Percentiles rank a stretch among this genome's conserved stretches.
These are phyloP conservation scores for Phragmatobia fuliginosa DNA, from an alignment of 2,888 invertebrate species.

Conservation along the genomic window DNA sequence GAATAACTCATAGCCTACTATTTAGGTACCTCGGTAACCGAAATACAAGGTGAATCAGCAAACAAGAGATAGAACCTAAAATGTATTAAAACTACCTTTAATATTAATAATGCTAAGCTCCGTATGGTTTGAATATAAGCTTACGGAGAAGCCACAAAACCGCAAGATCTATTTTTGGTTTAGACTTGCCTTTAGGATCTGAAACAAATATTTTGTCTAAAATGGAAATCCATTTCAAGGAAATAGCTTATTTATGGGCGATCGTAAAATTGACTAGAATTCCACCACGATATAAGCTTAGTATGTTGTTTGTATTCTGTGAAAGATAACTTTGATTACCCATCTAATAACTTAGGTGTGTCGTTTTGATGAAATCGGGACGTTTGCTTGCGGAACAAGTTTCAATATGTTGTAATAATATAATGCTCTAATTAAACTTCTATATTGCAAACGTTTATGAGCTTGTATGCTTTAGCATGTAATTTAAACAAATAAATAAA, in stretches of 20 bases:
- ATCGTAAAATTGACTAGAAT: conserved; percentile 2
- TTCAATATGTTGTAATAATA: no score
- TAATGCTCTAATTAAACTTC: no score
- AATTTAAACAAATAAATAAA: no score
- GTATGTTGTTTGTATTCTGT: background rate
- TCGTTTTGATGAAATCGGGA: conserved; percentile 12
- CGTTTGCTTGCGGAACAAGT: no score
- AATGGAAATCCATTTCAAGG: background rate
- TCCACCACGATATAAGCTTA: background rate
- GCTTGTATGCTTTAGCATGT: no score
- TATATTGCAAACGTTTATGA: background rate
- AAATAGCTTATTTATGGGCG: background rate
- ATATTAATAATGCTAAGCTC: background rate
- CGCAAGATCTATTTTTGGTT: background rate
- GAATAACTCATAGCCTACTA: no score
- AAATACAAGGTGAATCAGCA: no score
- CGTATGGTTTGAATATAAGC: background rate
- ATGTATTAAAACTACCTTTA: background rate
- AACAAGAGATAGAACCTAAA: no score
- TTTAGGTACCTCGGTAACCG: no score
- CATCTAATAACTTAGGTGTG: conserved; percentile 1
- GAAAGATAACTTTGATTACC: background rate
- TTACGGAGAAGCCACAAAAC: background rate
- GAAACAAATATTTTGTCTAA: background rate
- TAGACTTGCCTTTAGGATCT: background rate